These are phyloP conservation scores for Tetraodon nigroviridis DNA, from an alignment of 2,113 vertebrate species.

Conservation along the genomic window DNA sequence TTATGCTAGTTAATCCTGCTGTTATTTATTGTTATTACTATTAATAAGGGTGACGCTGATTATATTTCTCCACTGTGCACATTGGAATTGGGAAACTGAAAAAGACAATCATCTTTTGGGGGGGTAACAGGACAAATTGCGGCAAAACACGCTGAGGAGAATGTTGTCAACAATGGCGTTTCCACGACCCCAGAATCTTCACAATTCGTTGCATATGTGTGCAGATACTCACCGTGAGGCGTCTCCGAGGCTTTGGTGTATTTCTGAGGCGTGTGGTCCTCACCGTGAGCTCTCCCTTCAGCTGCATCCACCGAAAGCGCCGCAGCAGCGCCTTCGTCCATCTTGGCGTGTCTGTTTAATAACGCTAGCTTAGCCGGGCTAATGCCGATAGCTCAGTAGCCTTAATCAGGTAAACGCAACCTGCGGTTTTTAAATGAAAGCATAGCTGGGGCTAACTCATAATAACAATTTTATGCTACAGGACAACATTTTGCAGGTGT, in stretches of 20 bases:
- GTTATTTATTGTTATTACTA: background rate
- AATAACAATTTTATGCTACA: too few relatives aligned
- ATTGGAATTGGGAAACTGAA: background rate
- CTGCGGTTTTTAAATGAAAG: too few relatives aligned
- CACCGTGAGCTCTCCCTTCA: background rate
- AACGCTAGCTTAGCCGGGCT: slow-evolving; percentile 24
- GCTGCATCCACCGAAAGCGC: slow-evolving; percentile 12
- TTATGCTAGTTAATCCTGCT: too few relatives aligned
- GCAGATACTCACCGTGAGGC: slow-evolving; percentile 24
- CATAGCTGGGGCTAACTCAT: too few relatives aligned
- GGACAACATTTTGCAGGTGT: too few relatives aligned
- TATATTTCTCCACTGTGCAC: background rate
- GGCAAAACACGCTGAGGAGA: background rate
- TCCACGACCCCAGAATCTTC: too few relatives aligned
- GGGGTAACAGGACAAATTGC: background rate
- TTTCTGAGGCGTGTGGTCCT: background rate
- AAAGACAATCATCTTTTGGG: background rate
- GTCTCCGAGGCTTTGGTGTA: slow-evolving; percentile 2
- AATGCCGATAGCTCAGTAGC: slow-evolving; percentile 5
- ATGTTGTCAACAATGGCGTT: too few relatives aligned
- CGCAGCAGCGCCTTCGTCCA: slow-evolving; percentile 47
- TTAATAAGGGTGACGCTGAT: slow-evolving; percentile 8
- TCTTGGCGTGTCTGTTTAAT: slow-evolving; percentile 44
- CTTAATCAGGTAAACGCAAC: background rate
- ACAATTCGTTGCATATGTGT: background rate